A percentile compares a stretch with the other conserved stretches of the same genome.
These are phyloP conservation scores for Manis crassicaudata DNA, from an alignment of 2,797 vertebrate species.

Conservation along the genomic window DNA sequence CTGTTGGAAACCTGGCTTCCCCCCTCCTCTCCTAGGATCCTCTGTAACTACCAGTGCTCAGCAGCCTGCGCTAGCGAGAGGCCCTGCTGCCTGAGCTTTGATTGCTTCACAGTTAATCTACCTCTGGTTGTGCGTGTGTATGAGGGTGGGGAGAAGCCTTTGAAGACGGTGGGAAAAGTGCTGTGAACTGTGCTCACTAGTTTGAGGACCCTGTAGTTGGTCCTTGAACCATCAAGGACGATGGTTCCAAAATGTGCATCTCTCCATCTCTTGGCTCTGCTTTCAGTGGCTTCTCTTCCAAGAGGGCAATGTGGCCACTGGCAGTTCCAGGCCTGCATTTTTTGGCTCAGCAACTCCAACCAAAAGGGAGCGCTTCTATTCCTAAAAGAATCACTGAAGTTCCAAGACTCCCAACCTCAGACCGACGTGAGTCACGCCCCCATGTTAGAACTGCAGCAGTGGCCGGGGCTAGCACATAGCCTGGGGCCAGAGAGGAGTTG, in stretches of 20 bases:
- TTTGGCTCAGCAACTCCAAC: background rate
- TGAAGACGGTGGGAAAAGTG: background rate
- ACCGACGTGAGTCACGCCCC: no score
- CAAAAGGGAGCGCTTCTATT: background rate
- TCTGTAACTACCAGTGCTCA: background rate
- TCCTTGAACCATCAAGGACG: no score
- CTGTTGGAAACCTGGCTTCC: background rate
- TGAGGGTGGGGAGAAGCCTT: no score
- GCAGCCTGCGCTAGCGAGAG: background rate
- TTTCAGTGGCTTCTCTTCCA: background rate
- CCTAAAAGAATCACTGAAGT: background rate
- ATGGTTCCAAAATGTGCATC: background rate
- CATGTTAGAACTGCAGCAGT: background rate
- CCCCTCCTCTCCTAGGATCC: background rate
- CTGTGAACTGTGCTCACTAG: background rate
- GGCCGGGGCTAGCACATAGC: background rate
- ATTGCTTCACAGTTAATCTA: background rate
- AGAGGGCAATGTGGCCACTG: background rate
- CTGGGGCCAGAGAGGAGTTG: background rate
- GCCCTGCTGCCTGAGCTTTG: background rate
- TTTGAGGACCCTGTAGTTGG: background rate
- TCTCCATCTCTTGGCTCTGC: background rate
- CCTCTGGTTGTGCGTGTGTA: fast-evolving
- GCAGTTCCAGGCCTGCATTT: background rate
- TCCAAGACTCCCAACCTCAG: background rate